These are phyloP conservation scores for Heliangelus exortis DNA, from an alignment of 2,797 vertebrate genomes.

Conservation along the genomic window DNA sequence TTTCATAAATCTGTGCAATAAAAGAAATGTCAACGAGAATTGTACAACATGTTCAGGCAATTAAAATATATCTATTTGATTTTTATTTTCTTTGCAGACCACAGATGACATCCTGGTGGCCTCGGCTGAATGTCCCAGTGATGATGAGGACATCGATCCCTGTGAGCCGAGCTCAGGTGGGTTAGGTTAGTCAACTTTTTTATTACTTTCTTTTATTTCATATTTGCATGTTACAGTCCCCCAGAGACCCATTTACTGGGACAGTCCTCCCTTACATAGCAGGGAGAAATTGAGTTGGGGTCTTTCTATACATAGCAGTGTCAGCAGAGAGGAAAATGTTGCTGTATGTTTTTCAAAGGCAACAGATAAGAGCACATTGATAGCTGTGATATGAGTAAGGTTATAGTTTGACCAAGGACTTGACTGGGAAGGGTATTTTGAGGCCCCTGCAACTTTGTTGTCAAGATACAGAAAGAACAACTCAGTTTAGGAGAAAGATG, in stretches of 20 bases:
- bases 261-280: neutral
- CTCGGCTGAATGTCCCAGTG: slow-evolving; percentile 97
- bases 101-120: slow-evolving; percentile 95
- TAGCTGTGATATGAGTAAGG: neutral
- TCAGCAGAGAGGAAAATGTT: neutral
- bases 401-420: neutral
- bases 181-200: slow-evolving; percentile 99
- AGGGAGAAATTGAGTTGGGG: neutral
- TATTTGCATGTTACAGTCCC: slow-evolving; percentile 72
- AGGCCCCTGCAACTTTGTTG: neutral
- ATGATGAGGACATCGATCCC: slow-evolving; percentile 98
- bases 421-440: neutral
- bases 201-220: slow-evolving; percentile 88
- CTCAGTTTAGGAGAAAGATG: neutral
- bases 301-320: neutral
- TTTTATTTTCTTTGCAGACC: slow-evolving; percentile 82
- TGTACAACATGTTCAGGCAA: neutral
- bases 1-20: neutral
- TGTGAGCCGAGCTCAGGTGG: slow-evolving; percentile 99
- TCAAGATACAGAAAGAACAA: neutral
- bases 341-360: neutral
- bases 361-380: neutral
- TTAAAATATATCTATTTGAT: slow-evolving; percentile 19
- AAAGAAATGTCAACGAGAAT: neutral
- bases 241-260: neutral